A percentile compares a stretch with the other conserved stretches of the same genome.
These are phyloP conservation scores for Atopsyche davidsoni DNA, from an alignment of 1,140 invertebrate species.

Conservation along the genomic window DNA sequence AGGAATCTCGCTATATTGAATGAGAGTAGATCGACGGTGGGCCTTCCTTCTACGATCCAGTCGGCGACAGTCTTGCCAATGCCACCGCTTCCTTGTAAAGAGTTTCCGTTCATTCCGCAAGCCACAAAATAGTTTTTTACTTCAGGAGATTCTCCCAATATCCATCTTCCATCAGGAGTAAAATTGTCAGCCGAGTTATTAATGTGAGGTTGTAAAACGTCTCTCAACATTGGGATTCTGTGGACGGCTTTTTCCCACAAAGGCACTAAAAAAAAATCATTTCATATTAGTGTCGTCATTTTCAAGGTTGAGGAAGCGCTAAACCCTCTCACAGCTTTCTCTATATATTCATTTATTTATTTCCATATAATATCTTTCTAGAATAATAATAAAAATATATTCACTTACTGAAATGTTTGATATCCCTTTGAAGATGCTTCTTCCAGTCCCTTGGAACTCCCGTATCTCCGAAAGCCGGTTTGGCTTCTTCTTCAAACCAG, in stretches of 20 bases:
- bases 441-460: conserved; percentile 58
- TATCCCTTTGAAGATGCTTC: conserved; percentile 47
- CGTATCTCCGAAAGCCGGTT: conserved; percentile 56
- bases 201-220: conserved; percentile 51
- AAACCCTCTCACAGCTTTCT: background rate
- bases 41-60: conserved; percentile 65
- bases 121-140: conserved; percentile 78
- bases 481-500: conserved; percentile 61
- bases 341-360: conserved; percentile 1
- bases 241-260: conserved; percentile 58
- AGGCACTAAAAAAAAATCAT: conserved; percentile 34
- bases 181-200: conserved; percentile 71
- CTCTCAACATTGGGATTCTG: conserved; percentile 58
- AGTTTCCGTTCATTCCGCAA: conserved; percentile 62
- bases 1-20: conserved; percentile 71
- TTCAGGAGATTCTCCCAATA: conserved; percentile 69
- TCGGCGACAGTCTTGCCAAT: conserved; percentile 70
- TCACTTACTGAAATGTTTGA: conserved; percentile 59
- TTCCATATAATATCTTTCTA: background rate
- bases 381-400: conserved; percentile 2
- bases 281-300: background rate
- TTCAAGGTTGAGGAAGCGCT: background rate
- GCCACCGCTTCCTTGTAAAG: conserved; percentile 64
- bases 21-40: conserved; percentile 58
- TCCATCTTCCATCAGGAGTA: conserved; percentile 65